These are phyloP conservation scores for Callospermophilus lateralis DNA, from an alignment of 2,113 vertebrate genomes.

Conservation along the genomic window DNA sequence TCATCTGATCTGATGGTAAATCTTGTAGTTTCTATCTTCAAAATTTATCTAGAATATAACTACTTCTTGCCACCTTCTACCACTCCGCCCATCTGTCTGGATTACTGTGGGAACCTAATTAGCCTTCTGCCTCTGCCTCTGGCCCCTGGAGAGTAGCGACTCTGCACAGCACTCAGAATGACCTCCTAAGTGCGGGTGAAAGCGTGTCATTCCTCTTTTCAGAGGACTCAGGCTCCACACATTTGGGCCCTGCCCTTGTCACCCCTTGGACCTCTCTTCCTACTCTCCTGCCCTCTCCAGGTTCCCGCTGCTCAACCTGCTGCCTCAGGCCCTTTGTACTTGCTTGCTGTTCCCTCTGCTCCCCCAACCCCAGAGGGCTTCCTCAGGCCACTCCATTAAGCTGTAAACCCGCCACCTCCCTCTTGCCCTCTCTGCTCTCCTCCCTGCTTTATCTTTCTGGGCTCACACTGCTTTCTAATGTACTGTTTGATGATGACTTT, in stretches of 20 bases:
- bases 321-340: constrained; percentile 59
- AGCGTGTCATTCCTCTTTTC: background rate
- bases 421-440: background rate
- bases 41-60: background rate
- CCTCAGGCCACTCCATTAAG: background rate
- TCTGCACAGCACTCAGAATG: background rate
- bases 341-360: background rate
- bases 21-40: background rate
- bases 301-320: background rate
- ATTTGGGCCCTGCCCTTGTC: background rate
- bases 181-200: background rate
- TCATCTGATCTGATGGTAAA: background rate
- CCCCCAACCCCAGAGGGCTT: background rate
- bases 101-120: accelerated
- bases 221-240: background rate
- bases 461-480: background rate
- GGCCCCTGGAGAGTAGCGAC: background rate
- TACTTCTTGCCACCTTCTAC: background rate
- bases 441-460: background rate
- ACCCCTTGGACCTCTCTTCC: background rate
- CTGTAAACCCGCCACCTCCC: background rate
- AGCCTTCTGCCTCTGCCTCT: background rate
- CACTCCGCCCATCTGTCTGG: background rate
- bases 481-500: background rate
- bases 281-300: background rate